Base-by-base conservation (phyloP, 2,888 invertebrate genomes). In the Hydrotaea cyrtoneurina region DNA sequence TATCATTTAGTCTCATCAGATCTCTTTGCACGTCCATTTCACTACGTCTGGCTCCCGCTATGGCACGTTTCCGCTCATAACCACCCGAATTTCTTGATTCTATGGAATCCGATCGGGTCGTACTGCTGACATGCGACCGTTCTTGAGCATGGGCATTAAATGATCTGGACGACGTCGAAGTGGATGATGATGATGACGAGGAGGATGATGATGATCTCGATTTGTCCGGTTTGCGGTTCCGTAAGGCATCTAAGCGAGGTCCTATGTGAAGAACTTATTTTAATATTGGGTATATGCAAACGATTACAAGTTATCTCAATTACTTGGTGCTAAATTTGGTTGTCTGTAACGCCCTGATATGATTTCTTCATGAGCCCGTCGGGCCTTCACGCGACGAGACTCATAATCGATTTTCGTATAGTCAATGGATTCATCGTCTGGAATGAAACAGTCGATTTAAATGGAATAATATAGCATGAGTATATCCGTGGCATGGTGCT, bases 361-460 rank as follows among this genome's bases (percentile, higher is more conserved):
- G 43, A 93, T 91, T 87, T 93, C 93, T 86, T 93, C 93, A 73
- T 93, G 92, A 0, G 93, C 93, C 11, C 93, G 88, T 2, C 93
- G 89, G 11, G 92, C 93, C 86, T 93, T 93, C 0, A 92, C 91
- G 10, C 92, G 89, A 1, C 93, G 89, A 2, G 91, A 90, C 75
- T 93, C 93, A 81, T 92, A 93, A 83, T 93, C 93, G 74, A 93
- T 92, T 86, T 92, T 91, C 0, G 93, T 91, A 36, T 92, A 92
- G 83, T 93, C 93, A 82, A 92, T 90, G 21, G 91, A 89, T 77
- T 92, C 93, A 75, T 92, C 92, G 88, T 89, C 92, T 91, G 43
- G 5, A 69, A 23, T 39, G 39, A 39, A 39, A 39, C 4, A 39
- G 10, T 3, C 7, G 39, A 39, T 11, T 39, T n/a, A n/a, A n/a